Evolutionary conservation across 2,888 invertebrate genomes (phyloP).

Genomic region (Plagiodera versicolora): DNA sequence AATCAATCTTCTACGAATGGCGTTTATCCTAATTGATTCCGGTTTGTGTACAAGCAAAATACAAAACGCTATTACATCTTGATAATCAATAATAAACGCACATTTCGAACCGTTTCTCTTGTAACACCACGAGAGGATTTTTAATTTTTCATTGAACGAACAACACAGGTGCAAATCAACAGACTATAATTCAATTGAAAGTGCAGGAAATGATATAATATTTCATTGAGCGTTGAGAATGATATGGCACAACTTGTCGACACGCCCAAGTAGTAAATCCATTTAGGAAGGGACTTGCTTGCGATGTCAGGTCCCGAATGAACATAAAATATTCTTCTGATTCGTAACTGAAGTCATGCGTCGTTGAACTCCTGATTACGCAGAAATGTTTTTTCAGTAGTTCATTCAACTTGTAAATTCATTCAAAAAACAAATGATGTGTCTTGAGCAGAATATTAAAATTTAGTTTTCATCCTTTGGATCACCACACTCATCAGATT

Average conservation of each 20-base stretch:
- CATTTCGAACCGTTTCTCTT: background rate
- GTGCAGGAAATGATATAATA: constrained; percentile 1
- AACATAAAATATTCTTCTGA: too few species aligned
- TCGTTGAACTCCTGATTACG: too few species aligned
- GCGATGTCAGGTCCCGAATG: too few species aligned
- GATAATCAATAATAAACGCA: constrained; percentile 12
- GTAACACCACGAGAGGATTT: background rate
- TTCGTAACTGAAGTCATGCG: too few species aligned
- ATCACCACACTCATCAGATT: too few species aligned
- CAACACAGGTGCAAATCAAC: background rate
- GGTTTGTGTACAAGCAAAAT: constrained; percentile 15
- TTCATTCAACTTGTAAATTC: too few species aligned
- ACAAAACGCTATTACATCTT: constrained; percentile 5
- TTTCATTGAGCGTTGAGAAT: background rate
- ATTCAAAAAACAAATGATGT: too few species aligned
- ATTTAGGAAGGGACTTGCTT: background rate
- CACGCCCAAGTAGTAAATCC: background rate
- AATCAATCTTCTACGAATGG: constrained; percentile 22
- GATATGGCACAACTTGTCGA: background rate
- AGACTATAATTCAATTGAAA: background rate
- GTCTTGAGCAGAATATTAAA: too few species aligned
- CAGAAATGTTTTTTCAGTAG: too few species aligned
- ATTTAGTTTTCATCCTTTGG: too few species aligned
- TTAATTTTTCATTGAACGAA: background rate
- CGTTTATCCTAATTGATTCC: constrained; percentile 24